These are phyloP conservation scores for Therioaphis trifolii DNA, from an alignment of 2,888 invertebrate genomes.

Conservation along the genomic window DNA sequence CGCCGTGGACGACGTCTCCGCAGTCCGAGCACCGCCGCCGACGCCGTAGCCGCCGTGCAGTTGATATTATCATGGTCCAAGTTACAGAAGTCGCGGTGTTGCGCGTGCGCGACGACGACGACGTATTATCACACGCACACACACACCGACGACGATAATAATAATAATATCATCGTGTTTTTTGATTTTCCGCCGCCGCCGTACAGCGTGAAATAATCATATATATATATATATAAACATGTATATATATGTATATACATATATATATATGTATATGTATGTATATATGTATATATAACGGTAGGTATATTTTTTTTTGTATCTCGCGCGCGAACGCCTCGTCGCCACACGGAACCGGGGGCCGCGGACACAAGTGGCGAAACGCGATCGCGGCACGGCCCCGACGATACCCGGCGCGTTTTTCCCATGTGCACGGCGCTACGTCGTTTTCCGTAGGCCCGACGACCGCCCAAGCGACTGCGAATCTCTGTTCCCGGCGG, in stretches of 20 bases:
- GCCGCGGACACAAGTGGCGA: background rate
- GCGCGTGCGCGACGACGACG: conserved; percentile 19
- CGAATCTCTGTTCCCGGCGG: too few relatives aligned
- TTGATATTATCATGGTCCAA: conserved; percentile 16
- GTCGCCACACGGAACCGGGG: background rate
- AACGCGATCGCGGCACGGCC: background rate
- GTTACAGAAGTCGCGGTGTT: background rate
- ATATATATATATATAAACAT: too few relatives aligned
- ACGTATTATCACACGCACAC: background rate
- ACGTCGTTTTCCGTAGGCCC: too few relatives aligned
- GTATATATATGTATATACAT: too few relatives aligned
- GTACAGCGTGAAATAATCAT: too few relatives aligned
- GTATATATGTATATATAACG: too few relatives aligned
- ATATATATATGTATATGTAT: too few relatives aligned
- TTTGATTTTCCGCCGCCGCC: too few relatives aligned
- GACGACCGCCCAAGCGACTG: background rate
- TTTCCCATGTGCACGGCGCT: background rate
- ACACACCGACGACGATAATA: background rate
- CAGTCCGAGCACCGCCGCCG: background rate
- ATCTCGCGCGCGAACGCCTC: too few relatives aligned
- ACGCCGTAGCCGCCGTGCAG: background rate
- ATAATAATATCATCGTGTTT: background rate
- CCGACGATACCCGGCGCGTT: background rate
- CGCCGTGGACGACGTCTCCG: too few relatives aligned
- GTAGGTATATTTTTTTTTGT: too few relatives aligned